Percentiles rank a stretch among this genome's conserved stretches.
phyloP scores from a whole-genome alignment of 2,113 vertebrate species.

The Bubo blakistoni region DNA sequence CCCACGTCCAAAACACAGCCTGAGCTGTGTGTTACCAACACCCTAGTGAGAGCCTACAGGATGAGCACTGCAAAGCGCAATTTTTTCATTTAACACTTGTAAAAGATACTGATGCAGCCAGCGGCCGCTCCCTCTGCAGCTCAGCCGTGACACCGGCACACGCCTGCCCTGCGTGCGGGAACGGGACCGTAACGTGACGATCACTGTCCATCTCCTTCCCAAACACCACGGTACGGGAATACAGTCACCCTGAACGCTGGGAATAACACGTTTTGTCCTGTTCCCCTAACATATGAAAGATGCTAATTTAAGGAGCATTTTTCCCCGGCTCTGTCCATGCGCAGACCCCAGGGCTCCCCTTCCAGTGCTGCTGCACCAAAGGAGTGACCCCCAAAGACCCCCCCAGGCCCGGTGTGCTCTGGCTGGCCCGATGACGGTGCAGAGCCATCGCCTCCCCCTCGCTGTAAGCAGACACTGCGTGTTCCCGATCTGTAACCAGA shows the following conservation, averaged over 20 bases:
- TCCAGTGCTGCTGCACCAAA: not conserved
- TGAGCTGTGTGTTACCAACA: not conserved
- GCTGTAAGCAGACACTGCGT: not conserved
- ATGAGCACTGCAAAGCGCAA: not conserved
- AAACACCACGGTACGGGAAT: not conserved
- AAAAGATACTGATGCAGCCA: accelerated
- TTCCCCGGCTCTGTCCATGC: accelerated
- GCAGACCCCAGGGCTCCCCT: accelerated
- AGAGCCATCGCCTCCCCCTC: not conserved
- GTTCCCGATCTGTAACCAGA: accelerated
- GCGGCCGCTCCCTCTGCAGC: not conserved
- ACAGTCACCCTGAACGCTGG: not conserved
- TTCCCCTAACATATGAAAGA: not conserved
- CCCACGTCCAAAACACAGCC: not conserved
- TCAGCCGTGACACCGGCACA: not conserved
- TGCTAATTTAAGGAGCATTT: not conserved
- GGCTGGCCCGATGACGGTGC: not conserved
- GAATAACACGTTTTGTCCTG: not conserved
- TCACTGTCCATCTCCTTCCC: not conserved
- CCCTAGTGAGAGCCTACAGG: accelerated
- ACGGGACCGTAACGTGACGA: accelerated
- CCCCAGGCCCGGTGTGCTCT: not conserved
- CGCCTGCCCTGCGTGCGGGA: not conserved
- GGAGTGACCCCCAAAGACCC: not conserved
- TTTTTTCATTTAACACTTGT: not conserved